Conservation (phyloP, 2,797 vertebrate genomes). For the Myotis vivesi region DNA sequence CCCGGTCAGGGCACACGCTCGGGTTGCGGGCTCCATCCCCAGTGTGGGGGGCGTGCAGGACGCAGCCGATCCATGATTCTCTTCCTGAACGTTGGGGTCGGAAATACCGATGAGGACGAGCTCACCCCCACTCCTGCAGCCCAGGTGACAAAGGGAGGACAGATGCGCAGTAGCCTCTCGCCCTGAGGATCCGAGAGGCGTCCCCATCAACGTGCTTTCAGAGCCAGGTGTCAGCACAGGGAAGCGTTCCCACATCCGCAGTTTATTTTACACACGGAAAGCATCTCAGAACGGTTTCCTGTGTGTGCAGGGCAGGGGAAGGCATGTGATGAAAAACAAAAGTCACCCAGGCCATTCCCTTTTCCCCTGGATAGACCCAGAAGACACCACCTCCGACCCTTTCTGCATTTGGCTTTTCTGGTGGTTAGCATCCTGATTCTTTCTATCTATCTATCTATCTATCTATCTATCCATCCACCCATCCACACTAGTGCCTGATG, state of each 20-base stretch:
- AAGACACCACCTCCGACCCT: background rate
- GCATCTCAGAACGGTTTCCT: background rate
- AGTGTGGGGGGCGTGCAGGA: too few relatives aligned
- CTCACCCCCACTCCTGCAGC: background rate
- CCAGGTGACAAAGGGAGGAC: background rate
- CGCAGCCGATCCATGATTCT: too few relatives aligned
- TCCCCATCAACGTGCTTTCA: background rate
- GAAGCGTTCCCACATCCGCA: background rate
- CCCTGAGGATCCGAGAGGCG: background rate
- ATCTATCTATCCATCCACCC: too few relatives aligned
- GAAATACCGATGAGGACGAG: background rate
- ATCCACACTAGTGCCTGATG: too few relatives aligned
- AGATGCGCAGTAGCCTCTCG: background rate
- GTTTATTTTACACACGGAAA: background rate
- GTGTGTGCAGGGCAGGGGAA: fast-evolving
- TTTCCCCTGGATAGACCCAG: background rate
- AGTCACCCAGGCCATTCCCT: fast-evolving
- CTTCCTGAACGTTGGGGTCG: background rate
- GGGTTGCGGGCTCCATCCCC: too few relatives aligned
- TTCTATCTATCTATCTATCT: too few relatives aligned
- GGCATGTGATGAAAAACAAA: background rate
- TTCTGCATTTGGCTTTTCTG: background rate
- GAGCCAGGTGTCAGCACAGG: background rate
- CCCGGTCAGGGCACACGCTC: too few relatives aligned
- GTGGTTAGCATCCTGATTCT: background rate